phyloP scores from a whole-genome alignment of 2,113 vertebrate species.

The Hippocampus guttulatus region DNA sequence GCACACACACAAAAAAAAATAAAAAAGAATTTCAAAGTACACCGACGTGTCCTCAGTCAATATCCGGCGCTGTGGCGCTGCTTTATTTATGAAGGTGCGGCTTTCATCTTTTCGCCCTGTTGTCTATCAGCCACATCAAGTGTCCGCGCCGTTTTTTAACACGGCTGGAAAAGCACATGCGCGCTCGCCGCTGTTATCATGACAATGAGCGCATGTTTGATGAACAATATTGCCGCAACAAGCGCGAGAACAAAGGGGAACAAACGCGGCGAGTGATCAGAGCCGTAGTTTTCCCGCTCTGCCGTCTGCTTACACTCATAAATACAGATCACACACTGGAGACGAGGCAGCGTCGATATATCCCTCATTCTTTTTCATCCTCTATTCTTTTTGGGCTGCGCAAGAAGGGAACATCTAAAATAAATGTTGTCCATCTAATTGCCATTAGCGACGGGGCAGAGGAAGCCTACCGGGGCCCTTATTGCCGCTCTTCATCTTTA shows the following conservation, averaged over 20 bases:
- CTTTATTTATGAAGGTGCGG: constrained; percentile 75
- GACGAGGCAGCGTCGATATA: constrained; percentile 41
- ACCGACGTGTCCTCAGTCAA: constrained; percentile 74
- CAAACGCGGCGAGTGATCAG: constrained; percentile 58
- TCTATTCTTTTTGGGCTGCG: constrained; percentile 63
- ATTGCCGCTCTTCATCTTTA: constrained; percentile 60
- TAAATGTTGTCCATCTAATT: constrained; percentile 73
- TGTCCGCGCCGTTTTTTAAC: constrained; percentile 61
- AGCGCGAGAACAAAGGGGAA: constrained; percentile 64
- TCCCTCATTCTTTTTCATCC: constrained; percentile 68
- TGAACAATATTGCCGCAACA: constrained; percentile 69
- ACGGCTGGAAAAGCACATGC: constrained; percentile 15
- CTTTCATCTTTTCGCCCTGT: constrained; percentile 73
- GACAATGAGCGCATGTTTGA: constrained; percentile 71
- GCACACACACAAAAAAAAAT: constrained; percentile 25
- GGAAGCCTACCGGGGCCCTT: constrained; percentile 49
- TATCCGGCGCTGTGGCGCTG: constrained; percentile 72
- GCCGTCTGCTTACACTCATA: constrained; percentile 62
- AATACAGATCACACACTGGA: constrained; percentile 64
- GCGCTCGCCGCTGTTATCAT: constrained; percentile 56
- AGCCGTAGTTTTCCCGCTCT: constrained; percentile 47
- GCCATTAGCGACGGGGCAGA: constrained; percentile 66
- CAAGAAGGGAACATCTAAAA: constrained; percentile 63
- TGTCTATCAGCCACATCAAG: constrained; percentile 74
- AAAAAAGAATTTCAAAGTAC: constrained; percentile 77